These are phyloP conservation scores for Solenopsis invicta DNA, from an alignment of 1,140 invertebrate species.

Conservation along the genomic window DNA sequence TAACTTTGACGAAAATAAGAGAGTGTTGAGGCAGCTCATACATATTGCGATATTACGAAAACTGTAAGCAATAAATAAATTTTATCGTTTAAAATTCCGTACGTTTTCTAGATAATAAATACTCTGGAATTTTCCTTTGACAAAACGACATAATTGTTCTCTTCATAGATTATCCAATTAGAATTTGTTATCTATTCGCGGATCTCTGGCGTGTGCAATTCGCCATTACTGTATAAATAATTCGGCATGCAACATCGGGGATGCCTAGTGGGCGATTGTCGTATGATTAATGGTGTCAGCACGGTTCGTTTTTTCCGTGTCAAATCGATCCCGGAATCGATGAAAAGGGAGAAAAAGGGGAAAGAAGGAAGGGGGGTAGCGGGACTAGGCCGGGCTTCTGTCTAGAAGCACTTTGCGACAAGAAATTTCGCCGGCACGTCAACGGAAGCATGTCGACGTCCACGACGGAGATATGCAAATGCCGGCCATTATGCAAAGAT, in stretches of 20 bases:
- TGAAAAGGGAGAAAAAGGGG: not conserved
- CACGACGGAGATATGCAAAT: constrained; percentile 66
- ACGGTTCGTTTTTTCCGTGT: constrained; percentile 7
- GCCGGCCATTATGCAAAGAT: constrained; percentile 62
- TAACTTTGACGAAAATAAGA: not conserved
- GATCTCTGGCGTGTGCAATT: not conserved
- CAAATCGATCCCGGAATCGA: constrained; percentile 38
- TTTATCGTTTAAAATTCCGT: not conserved
- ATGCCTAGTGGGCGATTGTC: not conserved
- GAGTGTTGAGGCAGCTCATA: not conserved
- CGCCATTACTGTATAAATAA: constrained; percentile 32
- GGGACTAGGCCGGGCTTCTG: constrained; percentile 27
- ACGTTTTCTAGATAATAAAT: not conserved
- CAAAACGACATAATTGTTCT: not conserved
- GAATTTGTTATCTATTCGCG: not conserved
- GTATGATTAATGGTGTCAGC: constrained; percentile 40
- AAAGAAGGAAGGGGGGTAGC: not conserved
- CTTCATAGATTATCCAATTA: not conserved
- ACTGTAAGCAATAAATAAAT: not conserved
- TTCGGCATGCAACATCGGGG: constrained; percentile 10
- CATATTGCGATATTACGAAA: not conserved
- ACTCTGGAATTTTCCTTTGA: not conserved
- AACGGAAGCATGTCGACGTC: constrained; percentile 25
- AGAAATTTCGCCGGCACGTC: constrained; percentile 67
- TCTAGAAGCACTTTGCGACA: constrained; percentile 39